Evolutionary conservation across 2,113 vertebrate species (phyloP).

Genomic region (Macrotus californicus): DNA sequence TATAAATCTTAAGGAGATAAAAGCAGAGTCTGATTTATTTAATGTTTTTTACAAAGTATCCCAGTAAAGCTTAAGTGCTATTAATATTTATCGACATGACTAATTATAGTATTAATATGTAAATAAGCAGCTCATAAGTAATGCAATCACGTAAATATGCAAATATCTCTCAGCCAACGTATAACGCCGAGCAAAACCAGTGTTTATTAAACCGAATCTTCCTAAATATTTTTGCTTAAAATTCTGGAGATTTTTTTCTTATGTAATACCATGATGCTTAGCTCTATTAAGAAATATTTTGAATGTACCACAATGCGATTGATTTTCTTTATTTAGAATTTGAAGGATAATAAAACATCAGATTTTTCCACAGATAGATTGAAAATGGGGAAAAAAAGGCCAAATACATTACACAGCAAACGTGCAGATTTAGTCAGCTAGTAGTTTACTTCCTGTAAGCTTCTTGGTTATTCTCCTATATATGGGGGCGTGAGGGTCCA

Average conservation of each 20-base stretch:
- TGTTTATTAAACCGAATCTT: neutral
- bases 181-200: neutral
- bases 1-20: neutral
- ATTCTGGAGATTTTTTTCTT: neutral
- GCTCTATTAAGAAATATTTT: neutral
- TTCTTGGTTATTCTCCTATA: slow-evolving; percentile 58
- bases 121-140: neutral
- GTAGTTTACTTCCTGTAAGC: neutral
- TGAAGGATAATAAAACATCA: neutral
- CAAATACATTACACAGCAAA: neutral
- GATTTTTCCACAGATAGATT: neutral
- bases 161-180: neutral
- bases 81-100: neutral
- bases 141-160: neutral
- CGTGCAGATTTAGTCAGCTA: neutral
- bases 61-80: neutral
- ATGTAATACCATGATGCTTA: neutral
- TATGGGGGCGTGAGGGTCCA: neutral
- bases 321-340: slow-evolving; percentile 26
- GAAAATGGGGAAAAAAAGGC: neutral
- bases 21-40: neutral
- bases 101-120: neutral
- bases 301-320: neutral
- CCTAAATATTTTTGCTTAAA: neutral
- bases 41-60: neutral